A percentile compares a stretch with the other conserved stretches of the same genome.
Evolutionary conservation across 2,888 invertebrate species (phyloP).

Genomic region (Drosophila meridionalis): DNA sequence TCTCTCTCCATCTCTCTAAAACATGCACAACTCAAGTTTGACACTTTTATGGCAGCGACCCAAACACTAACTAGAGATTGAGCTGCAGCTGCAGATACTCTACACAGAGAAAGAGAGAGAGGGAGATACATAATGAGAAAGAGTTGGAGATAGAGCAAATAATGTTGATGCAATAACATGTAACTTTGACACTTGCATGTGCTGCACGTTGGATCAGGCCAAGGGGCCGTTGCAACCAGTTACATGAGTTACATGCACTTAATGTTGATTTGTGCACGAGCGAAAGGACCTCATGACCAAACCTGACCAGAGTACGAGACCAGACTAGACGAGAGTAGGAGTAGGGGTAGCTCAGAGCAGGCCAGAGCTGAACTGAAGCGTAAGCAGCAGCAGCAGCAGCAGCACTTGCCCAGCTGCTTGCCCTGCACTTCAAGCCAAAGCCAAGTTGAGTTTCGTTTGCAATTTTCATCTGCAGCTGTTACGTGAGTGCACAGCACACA

Average conservation of each 20-base stretch:
- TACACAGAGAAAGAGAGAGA: slow-evolving; percentile 1
- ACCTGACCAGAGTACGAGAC: slow-evolving; percentile 29
- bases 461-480: slow-evolving; percentile 78
- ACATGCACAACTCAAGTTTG: slow-evolving; percentile 37
- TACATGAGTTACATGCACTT: slow-evolving; percentile 71
- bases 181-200: slow-evolving; percentile 70
- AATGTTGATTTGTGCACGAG: slow-evolving; percentile 75
- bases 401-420: slow-evolving; percentile 41
- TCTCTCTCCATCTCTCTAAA: slow-evolving; percentile 1
- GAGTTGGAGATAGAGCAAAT: slow-evolving; percentile 44
- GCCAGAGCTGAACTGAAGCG: slow-evolving; percentile 1
- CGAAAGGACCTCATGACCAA: slow-evolving; percentile 31
- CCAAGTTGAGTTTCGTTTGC: slow-evolving; percentile 73
- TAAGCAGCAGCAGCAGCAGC: slow-evolving; percentile 4
- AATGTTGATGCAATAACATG: slow-evolving; percentile 78
- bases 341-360: neutral
- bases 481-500: slow-evolving; percentile 55
- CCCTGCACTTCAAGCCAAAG: slow-evolving; percentile 41
- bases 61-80: neutral
- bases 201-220: neutral
- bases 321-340: slow-evolving; percentile 8
- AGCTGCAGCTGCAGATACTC: slow-evolving; percentile 3
- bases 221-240: slow-evolving; percentile 6
- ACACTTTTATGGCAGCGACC: slow-evolving; percentile 43
- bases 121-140: neutral